phyloP scores from a whole-genome alignment of 2,888 invertebrate genomes.

The Balanococcus diminutus region DNA sequence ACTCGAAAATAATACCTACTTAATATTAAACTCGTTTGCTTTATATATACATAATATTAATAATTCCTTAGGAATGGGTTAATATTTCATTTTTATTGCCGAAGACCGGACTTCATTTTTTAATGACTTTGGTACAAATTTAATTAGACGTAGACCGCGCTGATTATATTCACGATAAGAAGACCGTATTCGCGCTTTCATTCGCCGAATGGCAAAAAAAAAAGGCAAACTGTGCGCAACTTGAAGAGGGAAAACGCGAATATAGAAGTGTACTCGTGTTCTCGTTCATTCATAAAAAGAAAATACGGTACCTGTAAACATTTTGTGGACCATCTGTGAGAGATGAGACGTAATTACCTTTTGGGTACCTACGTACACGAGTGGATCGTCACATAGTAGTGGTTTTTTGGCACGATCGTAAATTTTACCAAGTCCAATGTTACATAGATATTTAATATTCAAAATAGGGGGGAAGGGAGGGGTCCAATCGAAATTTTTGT shows the following conservation, averaged over 20 bases:
- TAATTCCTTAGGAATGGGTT: constrained; percentile 15
- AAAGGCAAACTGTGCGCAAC: not conserved
- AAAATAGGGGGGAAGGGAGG: too few species aligned
- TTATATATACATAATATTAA: not conserved
- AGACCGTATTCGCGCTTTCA: too few species aligned
- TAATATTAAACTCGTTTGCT: constrained; percentile 1
- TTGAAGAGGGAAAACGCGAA: too few species aligned
- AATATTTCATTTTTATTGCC: constrained; percentile 28
- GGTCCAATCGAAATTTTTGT: too few species aligned
- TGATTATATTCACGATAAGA: too few species aligned
- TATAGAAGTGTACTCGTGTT: too few species aligned
- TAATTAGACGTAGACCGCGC: constrained; percentile 30
- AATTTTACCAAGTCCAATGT: too few species aligned
- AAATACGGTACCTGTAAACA: not conserved
- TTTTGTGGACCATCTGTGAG: not conserved
- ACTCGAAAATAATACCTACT: not conserved
- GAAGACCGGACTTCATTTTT: constrained; percentile 11
- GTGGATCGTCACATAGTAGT: too few species aligned
- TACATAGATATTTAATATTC: too few species aligned
- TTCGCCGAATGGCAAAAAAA: too few species aligned
- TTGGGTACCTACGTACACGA: not conserved
- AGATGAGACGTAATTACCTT: constrained; percentile 8
- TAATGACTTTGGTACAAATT: not conserved
- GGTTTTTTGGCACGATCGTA: too few species aligned
- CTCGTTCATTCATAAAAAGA: constrained; percentile 16